Evolutionary conservation across 2,888 invertebrate species (phyloP).

Genomic region (Boloria selene): DNA sequence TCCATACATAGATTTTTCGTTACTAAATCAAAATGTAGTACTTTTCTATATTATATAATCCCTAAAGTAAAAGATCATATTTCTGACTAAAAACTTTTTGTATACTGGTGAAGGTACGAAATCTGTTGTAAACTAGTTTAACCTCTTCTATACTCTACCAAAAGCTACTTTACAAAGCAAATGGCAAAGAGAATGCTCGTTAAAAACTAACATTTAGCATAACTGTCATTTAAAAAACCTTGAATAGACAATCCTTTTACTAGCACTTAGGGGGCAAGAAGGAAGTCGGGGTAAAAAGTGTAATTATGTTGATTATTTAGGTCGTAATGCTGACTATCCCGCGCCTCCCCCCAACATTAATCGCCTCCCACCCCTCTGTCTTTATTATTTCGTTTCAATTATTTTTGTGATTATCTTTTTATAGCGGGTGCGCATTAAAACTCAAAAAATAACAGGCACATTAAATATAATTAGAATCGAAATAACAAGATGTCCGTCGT

Average conservation of each 20-base stretch:
- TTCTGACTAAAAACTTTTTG: too few species aligned
- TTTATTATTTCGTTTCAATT: slow-evolving; percentile 83
- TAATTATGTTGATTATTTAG: slow-evolving; percentile 83
- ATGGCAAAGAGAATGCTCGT: slow-evolving; percentile 10
- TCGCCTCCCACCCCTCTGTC: slow-evolving; percentile 65
- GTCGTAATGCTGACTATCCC: slow-evolving; percentile 79
- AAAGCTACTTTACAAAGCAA: slow-evolving; percentile 11
- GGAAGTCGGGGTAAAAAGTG: slow-evolving; percentile 77
- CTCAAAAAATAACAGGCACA: slow-evolving; percentile 79
- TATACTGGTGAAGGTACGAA: neutral
- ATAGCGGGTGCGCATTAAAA: slow-evolving; percentile 79
- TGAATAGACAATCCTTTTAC: slow-evolving; percentile 67
- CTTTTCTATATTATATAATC: too few species aligned
- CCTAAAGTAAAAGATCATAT: too few species aligned
- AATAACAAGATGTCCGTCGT: slow-evolving; percentile 75
- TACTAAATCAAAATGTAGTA: too few species aligned
- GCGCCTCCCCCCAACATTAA: slow-evolving; percentile 71
- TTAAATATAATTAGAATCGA: slow-evolving; percentile 79
- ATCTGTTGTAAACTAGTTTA: slow-evolving; percentile 5
- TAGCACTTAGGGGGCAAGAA: slow-evolving; percentile 69
- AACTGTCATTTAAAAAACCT: slow-evolving; percentile 48
- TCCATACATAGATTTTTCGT: too few species aligned
- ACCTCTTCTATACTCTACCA: neutral
- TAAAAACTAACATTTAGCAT: slow-evolving; percentile 32
- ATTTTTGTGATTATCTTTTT: slow-evolving; percentile 83